Evolutionary conservation across 2,888 invertebrate species (phyloP), one percentile per base, ranked within the genome.

Genomic region (Phasia obesa): DNA sequence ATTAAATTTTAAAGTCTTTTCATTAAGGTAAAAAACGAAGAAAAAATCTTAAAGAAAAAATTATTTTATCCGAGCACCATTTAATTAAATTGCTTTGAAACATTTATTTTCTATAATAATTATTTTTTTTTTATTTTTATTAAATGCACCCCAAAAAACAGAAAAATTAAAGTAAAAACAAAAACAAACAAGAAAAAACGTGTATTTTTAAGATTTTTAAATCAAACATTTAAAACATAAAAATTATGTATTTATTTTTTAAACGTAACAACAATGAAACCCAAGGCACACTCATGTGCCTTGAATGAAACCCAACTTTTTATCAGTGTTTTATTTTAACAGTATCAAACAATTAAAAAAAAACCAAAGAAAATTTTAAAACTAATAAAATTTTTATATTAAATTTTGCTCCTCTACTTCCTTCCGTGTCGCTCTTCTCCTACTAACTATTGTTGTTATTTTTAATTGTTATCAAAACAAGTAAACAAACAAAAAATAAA

Each of bases 181-280:
- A 49, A 60, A 57, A 49, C 17, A 31, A 69, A 53, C 11, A 53
- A 27, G 44, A 17, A 19, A 60, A 21, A 38, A 59, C 67, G 4
- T 64, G 77, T 85, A 83, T 73, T 84, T 85, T 80, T 84, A 55
- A 84, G 85, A 77, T 83, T 42, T 85, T 70, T 81, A 81, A 84
- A 80, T 74, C 65, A 81, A 84, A 74, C 42, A 65, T 27, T 57
- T 42, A 74, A 80, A 71, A 47, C 1, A 42, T 38, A 42, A 75
- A 75, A 57, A 59, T 25, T 47, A 59, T 60, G 60, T 71, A 80
- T 80, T 44, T 70, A 11, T 73, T 74, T 69, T 67, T 51, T 81
- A 81, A 76, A 76, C 21, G 25, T 62, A 65, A 79, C 25, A 31
- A 19, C 17, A 42, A 42, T n/a, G 64, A 62, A 75, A 11, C 6